phyloP scores from a whole-genome alignment of 2,888 invertebrate species.

The Galerucella pusilla region DNA sequence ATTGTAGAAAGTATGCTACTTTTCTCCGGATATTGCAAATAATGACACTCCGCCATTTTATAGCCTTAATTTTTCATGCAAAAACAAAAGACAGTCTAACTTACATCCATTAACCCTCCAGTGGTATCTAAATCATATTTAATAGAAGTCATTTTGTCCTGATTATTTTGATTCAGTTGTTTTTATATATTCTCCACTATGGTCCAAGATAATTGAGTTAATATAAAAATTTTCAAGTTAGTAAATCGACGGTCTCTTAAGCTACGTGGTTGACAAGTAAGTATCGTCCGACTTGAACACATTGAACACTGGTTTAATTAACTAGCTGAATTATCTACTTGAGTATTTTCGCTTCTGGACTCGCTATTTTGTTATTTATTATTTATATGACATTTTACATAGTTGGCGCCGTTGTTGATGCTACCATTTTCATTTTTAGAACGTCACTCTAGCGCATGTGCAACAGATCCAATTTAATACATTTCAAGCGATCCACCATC shows the following conservation, averaged over 20 bases:
- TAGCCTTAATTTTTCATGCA: constrained; percentile 43
- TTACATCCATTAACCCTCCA: constrained; percentile 89
- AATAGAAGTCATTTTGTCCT: constrained; percentile 69
- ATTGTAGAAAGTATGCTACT: constrained; percentile 15
- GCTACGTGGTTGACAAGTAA: background rate
- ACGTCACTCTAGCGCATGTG: constrained; percentile 20
- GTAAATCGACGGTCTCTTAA: constrained; percentile 27
- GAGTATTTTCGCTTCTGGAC: constrained; percentile 37
- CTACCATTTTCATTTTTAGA: constrained; percentile 56
- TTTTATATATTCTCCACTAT: constrained; percentile 16
- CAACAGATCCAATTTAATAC: background rate
- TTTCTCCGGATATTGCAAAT: constrained; percentile 25
- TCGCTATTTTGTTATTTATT: constrained; percentile 31
- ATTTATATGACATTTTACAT: constrained; percentile 44
- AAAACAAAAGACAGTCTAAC: constrained; percentile 57
- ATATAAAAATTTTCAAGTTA: constrained; percentile 30
- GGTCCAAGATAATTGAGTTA: constrained; percentile 13
- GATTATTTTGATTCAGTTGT: background rate
- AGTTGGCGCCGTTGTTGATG: constrained; percentile 47
- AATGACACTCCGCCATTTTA: constrained; percentile 51
- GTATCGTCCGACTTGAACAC: constrained; percentile 23
- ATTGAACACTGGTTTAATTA: constrained; percentile 33
- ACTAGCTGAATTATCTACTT: constrained; percentile 22
- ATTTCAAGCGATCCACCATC: background rate
- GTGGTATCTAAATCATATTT: constrained; percentile 83